Conservation (phyloP, 2,113 vertebrate species). For the Hippocampus comes region DNA sequence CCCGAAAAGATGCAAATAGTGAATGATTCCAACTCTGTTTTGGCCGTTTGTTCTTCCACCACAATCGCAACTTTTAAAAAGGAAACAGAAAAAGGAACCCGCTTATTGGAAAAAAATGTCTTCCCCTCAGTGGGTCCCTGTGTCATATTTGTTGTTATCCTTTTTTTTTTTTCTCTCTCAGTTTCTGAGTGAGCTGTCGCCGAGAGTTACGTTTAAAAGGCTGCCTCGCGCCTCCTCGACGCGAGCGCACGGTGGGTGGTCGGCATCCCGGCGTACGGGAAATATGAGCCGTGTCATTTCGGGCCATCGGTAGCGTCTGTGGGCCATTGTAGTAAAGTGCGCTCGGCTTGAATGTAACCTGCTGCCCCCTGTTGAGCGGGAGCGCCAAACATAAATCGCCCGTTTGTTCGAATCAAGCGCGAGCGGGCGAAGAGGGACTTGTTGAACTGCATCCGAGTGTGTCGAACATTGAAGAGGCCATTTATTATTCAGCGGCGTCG, state of each 20-base stretch:
- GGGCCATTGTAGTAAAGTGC: background rate
- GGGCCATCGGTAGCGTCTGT: background rate
- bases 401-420: background rate
- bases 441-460: conserved; percentile 48
- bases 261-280: background rate
- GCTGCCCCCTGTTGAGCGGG: conserved; percentile 10
- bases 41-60: background rate
- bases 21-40: background rate
- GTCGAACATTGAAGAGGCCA: conserved; percentile 46
- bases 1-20: background rate
- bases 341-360: background rate
- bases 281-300: background rate
- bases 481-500: conserved; percentile 62
- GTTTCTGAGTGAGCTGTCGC: background rate
- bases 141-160: background rate
- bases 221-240: background rate
- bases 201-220: background rate
- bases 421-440: conserved; percentile 14
- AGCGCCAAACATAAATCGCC: background rate
- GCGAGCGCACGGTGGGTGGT: background rate
- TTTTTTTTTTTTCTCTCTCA: background rate
- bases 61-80: background rate
- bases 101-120: background rate
- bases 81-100: background rate
- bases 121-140: background rate